These are phyloP conservation scores for Dicycla oo DNA, from an alignment of 2,888 invertebrate species.

Conservation along the genomic window DNA sequence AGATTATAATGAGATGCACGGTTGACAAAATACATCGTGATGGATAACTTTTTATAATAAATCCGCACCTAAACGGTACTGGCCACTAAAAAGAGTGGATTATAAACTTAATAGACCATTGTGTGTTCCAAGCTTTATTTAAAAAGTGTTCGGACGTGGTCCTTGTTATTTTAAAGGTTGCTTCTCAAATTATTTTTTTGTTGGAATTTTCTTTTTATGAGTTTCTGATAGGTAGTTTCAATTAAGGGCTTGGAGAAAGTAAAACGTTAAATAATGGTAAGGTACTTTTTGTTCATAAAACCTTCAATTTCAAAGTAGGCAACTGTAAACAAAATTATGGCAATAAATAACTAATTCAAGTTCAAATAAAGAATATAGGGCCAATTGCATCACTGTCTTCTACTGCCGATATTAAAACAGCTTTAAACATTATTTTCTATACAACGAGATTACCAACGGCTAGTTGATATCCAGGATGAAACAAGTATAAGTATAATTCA, in stretches of 20 bases:
- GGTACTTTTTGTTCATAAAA: constrained; percentile 12
- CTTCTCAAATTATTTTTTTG: constrained; percentile 52
- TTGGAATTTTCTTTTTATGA: constrained; percentile 4
- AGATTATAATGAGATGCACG: constrained; percentile 83
- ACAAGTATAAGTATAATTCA: neutral
- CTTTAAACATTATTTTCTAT: neutral
- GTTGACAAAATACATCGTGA: constrained; percentile 82
- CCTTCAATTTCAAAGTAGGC: constrained; percentile 1
- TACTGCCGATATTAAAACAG: neutral
- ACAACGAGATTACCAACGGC: neutral
- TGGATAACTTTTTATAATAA: constrained; percentile 77
- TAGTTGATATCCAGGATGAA: neutral
- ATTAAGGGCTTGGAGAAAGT: constrained; percentile 25
- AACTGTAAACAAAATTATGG: neutral
- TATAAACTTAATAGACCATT: constrained; percentile 74
- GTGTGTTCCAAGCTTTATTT: constrained; percentile 65
- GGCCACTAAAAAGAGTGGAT: constrained; percentile 73
- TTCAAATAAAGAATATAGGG: neutral
- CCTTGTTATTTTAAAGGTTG: constrained; percentile 68
- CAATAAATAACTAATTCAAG: neutral
- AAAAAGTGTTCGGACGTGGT: constrained; percentile 70
- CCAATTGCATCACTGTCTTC: neutral
- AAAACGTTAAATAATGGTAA: constrained; percentile 18
- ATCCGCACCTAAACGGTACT: constrained; percentile 79
- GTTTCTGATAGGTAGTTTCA: constrained; percentile 26